Percentiles rank a stretch among this genome's conserved stretches.
These are phyloP conservation scores for Acipenser oxyrinchus DNA, from an alignment of 2,797 vertebrate species.

Conservation along the genomic window DNA sequence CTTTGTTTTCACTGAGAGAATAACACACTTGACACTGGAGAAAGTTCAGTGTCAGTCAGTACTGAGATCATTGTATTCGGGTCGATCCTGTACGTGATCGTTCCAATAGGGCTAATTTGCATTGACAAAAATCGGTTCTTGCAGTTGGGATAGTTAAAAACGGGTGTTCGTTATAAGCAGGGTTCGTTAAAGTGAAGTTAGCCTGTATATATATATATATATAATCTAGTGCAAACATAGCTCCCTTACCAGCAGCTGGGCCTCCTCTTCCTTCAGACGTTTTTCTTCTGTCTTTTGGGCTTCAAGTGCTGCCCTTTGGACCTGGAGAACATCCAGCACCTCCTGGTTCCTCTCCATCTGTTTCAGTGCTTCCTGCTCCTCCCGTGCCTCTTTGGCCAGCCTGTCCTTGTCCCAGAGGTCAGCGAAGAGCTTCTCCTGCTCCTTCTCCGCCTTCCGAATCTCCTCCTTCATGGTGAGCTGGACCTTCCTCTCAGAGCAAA, in stretches of 20 bases:
- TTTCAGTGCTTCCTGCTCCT: conserved; percentile 23
- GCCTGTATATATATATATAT: neutral
- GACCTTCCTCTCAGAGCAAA: conserved; percentile 51
- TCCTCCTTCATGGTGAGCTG: conserved; percentile 59
- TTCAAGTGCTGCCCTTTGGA: conserved; percentile 49
- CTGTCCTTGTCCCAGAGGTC: conserved; percentile 70
- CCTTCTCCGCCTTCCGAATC: conserved; percentile 33
- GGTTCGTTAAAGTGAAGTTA: too few relatives aligned
- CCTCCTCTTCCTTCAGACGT: conserved; percentile 64
- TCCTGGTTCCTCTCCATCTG: conserved; percentile 29
- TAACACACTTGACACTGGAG: too few relatives aligned
- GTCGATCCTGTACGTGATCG: too few relatives aligned
- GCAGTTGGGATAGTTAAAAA: too few relatives aligned
- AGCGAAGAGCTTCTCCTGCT: conserved; percentile 59
- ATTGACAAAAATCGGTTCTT: too few relatives aligned
- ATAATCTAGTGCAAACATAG: neutral
- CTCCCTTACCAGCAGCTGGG: conserved; percentile 53
- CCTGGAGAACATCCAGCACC: conserved; percentile 34
- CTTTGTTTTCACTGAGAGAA: too few relatives aligned
- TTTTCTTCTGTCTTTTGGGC: conserved; percentile 37
- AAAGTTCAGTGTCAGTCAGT: too few relatives aligned
- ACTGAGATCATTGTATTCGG: too few relatives aligned
- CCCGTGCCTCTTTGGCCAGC: conserved; percentile 58
- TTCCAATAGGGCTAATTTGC: too few relatives aligned
- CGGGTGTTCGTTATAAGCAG: too few relatives aligned